phyloP scores from a whole-genome alignment of 2,888 invertebrate genomes.

The Epirrhoe alternata region DNA sequence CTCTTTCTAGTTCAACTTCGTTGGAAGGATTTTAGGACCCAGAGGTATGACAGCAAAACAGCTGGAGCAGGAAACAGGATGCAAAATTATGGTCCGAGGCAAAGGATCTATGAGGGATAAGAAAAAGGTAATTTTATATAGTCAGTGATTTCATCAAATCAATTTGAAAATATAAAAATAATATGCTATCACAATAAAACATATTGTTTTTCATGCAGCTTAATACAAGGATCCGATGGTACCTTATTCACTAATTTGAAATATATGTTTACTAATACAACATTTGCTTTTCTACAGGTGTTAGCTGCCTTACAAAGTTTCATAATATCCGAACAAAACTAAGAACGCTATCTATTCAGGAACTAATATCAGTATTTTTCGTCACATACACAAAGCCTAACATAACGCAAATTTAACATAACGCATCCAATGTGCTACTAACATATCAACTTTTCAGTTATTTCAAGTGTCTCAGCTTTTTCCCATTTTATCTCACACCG shows the following conservation, averaged over 20 bases:
- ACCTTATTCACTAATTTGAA: conserved; percentile 31
- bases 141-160: neutral
- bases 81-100: conserved; percentile 99
- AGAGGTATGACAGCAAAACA: conserved; percentile 99
- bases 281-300: conserved; percentile 41
- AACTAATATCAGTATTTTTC: conserved; percentile 10
- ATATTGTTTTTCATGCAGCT: conserved; percentile 39
- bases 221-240: conserved; percentile 30
- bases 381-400: conserved; percentile 3
- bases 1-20: conserved; percentile 98
- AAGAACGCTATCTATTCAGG: conserved; percentile 4
- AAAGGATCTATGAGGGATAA: conserved; percentile 99
- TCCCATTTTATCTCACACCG: no score
- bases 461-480: no score
- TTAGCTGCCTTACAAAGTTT: conserved; percentile 23
- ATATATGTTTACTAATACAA: conserved; percentile 35
- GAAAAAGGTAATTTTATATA: conserved; percentile 92
- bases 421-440: no score
- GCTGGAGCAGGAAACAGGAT: conserved; percentile 99
- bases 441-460: no score
- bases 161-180: neutral
- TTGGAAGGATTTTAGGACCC: conserved; percentile 99
- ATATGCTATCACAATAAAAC: conserved; percentile 13
- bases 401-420: neutral
- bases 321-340: conserved; percentile 8